Percentiles rank a stretch among this genome's conserved stretches.
Conservation (phyloP, 2,113 vertebrate species). For the Hippocampus mohnikei region DNA sequence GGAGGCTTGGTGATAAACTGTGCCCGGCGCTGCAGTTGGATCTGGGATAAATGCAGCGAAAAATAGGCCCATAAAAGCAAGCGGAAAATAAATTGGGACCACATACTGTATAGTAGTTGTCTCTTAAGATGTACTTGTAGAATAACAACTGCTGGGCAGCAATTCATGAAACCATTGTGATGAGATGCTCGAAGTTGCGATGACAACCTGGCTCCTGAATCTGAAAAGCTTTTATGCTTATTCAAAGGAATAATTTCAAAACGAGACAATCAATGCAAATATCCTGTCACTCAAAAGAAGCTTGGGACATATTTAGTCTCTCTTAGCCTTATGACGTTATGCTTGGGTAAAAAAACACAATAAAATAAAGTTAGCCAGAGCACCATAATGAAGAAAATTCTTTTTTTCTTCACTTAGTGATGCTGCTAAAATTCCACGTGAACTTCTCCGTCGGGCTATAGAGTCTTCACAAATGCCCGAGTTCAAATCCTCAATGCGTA, state of each 20-base stretch:
- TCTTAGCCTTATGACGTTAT: slow-evolving; percentile 1
- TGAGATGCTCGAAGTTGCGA: neutral
- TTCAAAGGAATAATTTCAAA: neutral
- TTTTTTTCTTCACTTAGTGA: neutral
- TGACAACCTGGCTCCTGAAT: neutral
- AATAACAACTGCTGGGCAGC: slow-evolving; percentile 14
- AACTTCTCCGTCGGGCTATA: neutral
- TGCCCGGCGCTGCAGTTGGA: slow-evolving; percentile 34
- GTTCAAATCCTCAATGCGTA: slow-evolving; percentile 13
- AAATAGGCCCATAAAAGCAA: slow-evolving; percentile 36
- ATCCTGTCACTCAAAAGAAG: slow-evolving; percentile 18
- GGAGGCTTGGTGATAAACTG: slow-evolving; percentile 44
- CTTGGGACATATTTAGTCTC: too few species aligned
- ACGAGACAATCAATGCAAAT: neutral
- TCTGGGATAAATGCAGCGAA: slow-evolving; percentile 24
- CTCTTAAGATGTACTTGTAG: slow-evolving; percentile 17
- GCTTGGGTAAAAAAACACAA: slow-evolving; percentile 1
- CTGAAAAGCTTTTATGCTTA: neutral
- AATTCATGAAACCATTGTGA: neutral
- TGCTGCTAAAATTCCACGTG: neutral
- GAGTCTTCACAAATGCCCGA: slow-evolving; percentile 15
- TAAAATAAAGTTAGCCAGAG: too few species aligned
- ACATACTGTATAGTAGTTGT: slow-evolving; percentile 13
- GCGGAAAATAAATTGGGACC: slow-evolving; percentile 13
- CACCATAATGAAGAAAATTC: neutral